A percentile compares a stretch with the other conserved stretches of the same genome.
Evolutionary conservation across 2,113 vertebrate species (phyloP).

Genomic region (Garra rufa): DNA sequence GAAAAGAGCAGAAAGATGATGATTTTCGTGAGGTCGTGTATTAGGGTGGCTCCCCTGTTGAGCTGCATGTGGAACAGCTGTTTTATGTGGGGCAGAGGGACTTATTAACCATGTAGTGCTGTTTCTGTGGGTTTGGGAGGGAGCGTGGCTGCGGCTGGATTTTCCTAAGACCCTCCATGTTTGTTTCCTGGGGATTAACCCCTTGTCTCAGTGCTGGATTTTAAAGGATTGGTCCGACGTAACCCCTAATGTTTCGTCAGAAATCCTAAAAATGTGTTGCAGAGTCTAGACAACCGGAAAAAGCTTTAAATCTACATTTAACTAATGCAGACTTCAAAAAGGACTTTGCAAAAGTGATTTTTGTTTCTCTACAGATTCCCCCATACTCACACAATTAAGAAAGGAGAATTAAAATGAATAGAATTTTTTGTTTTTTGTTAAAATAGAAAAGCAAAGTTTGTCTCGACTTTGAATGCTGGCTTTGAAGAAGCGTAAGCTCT

Average conservation of each 20-base stretch:
- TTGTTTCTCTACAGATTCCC: not conserved
- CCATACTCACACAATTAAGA: not conserved
- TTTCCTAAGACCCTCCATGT: conserved; percentile 19
- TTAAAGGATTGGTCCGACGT: conserved; percentile 39
- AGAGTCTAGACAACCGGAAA: conserved; percentile 1
- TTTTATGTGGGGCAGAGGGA: conserved; percentile 17
- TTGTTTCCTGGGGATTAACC: conserved; percentile 46
- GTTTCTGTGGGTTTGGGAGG: conserved; percentile 8
- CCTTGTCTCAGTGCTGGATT: conserved; percentile 39
- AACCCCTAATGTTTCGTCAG: conserved; percentile 29
- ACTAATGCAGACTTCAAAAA: conserved; percentile 22
- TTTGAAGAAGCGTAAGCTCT: not conserved
- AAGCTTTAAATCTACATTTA: not conserved
- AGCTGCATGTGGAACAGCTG: conserved; percentile 31
- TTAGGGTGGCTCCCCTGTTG: not conserved
- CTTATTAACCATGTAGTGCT: conserved; percentile 27
- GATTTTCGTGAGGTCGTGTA: conserved; percentile 13
- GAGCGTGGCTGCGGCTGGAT: conserved; percentile 4
- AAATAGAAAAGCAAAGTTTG: not conserved
- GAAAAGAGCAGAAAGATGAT: not conserved
- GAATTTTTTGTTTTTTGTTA: not conserved
- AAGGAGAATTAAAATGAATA: not conserved
- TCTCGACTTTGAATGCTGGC: not conserved
- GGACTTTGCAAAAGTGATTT: not conserved
- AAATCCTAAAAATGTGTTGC: conserved; percentile 25